Conservation (phyloP, 2,888 invertebrate genomes). For the Calameuta idolon region DNA sequence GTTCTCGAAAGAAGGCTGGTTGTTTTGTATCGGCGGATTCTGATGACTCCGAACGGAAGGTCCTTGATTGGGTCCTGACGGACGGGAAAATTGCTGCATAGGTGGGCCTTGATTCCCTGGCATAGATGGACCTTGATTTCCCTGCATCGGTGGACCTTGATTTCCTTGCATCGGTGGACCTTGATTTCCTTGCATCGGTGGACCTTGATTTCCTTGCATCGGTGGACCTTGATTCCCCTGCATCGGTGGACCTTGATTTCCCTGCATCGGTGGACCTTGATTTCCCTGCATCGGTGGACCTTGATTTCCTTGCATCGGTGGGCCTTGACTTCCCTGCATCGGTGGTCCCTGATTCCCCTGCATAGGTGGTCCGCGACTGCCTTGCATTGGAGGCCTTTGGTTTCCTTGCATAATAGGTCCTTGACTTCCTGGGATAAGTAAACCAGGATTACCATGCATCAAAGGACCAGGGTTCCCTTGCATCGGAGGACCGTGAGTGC, state of each 20-base stretch:
- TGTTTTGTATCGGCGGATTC: slow-evolving; percentile 35
- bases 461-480: slow-evolving; percentile 41
- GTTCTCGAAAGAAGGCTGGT: slow-evolving; percentile 49
- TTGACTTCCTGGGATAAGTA: slow-evolving; percentile 25
- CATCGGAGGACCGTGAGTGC: slow-evolving; percentile 38
- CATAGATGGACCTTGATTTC: slow-evolving; percentile 25
- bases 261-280: slow-evolving; percentile 20
- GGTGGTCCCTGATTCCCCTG: slow-evolving; percentile 44
- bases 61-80: slow-evolving; percentile 38
- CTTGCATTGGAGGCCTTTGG: slow-evolving; percentile 35
- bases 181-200: slow-evolving; percentile 41
- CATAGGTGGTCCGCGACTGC: slow-evolving; percentile 32
- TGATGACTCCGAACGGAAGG: slow-evolving; percentile 42
- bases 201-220: slow-evolving; percentile 31
- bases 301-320: slow-evolving; percentile 41
- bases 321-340: slow-evolving; percentile 29
- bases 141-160: slow-evolving; percentile 10
- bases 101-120: slow-evolving; percentile 39
- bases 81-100: slow-evolving; percentile 46
- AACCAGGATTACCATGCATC: slow-evolving; percentile 32
- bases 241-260: slow-evolving; percentile 31
- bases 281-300: slow-evolving; percentile 27
- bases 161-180: slow-evolving; percentile 32
- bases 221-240: slow-evolving; percentile 41
- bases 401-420: slow-evolving; percentile 42